Evolutionary conservation across 2,888 invertebrate genomes (phyloP).

Genomic region (Plebejus argus): DNA sequence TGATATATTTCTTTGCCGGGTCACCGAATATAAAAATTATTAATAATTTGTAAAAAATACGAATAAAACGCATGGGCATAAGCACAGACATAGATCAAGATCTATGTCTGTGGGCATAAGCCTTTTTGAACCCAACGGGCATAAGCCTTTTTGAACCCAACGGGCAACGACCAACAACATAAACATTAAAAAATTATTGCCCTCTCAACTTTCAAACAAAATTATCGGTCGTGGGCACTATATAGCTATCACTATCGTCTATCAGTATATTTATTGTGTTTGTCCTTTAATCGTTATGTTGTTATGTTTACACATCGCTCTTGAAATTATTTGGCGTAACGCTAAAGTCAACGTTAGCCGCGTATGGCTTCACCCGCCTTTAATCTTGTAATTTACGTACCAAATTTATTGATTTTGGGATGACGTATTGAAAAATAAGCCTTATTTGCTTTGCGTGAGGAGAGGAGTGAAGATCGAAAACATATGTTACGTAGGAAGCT

Average conservation of each 20-base stretch:
- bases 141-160: background rate
- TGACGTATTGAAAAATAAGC: background rate
- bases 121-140: too few relatives aligned
- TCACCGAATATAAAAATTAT: background rate
- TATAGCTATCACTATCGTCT: too few relatives aligned
- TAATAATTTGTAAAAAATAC: too few relatives aligned
- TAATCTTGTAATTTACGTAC: slow-evolving; percentile 6
- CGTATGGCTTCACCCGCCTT: background rate
- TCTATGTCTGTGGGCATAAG: too few relatives aligned
- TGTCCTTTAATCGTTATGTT: background rate
- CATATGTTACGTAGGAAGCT: background rate
- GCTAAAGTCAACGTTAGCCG: background rate
- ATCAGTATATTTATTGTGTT: slow-evolving; percentile 1
- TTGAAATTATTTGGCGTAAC: background rate
- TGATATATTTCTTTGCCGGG: background rate
- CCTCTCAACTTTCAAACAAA: background rate
- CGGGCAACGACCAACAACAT: background rate
- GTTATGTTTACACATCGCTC: background rate
- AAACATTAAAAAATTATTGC: background rate
- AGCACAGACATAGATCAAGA: too few relatives aligned
- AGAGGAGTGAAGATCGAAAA: background rate
- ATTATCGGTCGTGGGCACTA: background rate
- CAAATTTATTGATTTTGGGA: background rate
- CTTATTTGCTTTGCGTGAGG: background rate
- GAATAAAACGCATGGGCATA: background rate